Evolutionary conservation across 2,113 vertebrate genomes (phyloP).

Genomic region (Centrocercus urophasianus): DNA sequence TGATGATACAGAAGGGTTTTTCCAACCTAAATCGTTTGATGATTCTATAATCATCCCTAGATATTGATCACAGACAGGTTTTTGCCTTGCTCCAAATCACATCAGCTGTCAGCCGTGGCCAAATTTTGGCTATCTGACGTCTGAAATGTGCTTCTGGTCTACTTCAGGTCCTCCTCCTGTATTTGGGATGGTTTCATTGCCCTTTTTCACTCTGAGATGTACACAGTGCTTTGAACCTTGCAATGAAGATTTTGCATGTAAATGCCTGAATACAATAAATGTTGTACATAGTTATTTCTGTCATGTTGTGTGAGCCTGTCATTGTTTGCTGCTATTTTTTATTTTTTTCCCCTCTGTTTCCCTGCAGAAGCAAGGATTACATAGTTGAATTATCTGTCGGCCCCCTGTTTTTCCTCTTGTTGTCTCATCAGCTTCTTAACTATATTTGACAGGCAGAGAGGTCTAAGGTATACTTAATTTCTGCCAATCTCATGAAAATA

Average conservation of each 20-base stretch:
- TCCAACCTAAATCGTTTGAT: not conserved
- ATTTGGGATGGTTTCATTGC: not conserved
- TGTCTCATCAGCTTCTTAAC: not conserved
- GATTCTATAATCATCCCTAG: not conserved
- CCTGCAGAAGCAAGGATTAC: not conserved
- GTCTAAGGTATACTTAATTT: constrained; percentile 39
- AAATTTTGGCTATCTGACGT: not conserved
- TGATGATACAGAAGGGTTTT: not conserved
- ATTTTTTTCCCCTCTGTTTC: not conserved
- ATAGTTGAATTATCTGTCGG: constrained; percentile 18
- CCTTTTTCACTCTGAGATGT: rapidly evolving
- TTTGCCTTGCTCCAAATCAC: not conserved
- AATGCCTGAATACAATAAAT: not conserved
- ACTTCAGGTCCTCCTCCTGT: not conserved
- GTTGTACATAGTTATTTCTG: not conserved
- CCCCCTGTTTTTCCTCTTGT: not conserved
- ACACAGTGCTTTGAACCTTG: not conserved
- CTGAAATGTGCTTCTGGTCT: not conserved
- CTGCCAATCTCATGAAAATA: constrained; percentile 13
- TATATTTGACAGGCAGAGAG: constrained; percentile 21
- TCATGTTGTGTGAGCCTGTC: not conserved
- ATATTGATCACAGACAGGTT: rapidly evolving
- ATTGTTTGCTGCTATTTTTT: not conserved
- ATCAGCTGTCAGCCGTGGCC: not conserved
- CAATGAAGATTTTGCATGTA: not conserved